Percentiles rank a stretch among this genome's conserved stretches.
phyloP scores from a whole-genome alignment of 2,797 vertebrate genomes.

The Margarornis squamiger region DNA sequence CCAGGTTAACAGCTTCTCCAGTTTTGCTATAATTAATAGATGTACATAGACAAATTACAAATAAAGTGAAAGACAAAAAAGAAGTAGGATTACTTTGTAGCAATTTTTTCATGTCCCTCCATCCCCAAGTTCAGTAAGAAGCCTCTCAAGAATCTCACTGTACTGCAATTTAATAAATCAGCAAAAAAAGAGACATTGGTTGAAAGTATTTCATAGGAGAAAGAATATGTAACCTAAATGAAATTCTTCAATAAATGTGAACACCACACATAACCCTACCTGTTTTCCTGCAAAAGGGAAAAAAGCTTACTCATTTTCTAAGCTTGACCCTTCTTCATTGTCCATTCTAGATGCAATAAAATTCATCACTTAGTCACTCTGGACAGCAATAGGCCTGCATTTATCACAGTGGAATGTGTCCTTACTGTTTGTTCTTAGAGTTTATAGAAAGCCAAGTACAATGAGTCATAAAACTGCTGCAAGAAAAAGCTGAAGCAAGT shows the following conservation, averaged over 20 bases:
- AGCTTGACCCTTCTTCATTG: background rate
- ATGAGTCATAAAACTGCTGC: conserved; percentile 32
- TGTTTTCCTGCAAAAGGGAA: background rate
- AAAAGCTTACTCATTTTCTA: background rate
- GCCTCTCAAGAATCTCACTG: background rate
- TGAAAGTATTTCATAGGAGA: background rate
- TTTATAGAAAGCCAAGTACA: background rate
- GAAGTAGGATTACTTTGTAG: conserved; percentile 15
- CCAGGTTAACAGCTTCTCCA: conserved; percentile 31
- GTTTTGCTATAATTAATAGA: conserved; percentile 45
- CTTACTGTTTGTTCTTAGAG: background rate
- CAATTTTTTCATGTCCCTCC: background rate
- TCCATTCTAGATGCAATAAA: background rate
- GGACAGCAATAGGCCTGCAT: background rate
- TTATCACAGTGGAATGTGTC: background rate
- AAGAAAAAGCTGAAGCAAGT: conserved; percentile 50
- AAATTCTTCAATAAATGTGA: background rate
- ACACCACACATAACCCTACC: background rate
- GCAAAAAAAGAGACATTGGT: background rate
- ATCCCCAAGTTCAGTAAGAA: background rate
- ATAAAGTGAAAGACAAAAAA: conserved; percentile 29
- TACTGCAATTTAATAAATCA: background rate
- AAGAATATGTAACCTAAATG: background rate
- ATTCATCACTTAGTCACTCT: background rate
- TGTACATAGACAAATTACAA: conserved; percentile 24